Evolutionary conservation across 2,888 invertebrate species (phyloP).

Genomic region (Auanema sp.): DNA sequence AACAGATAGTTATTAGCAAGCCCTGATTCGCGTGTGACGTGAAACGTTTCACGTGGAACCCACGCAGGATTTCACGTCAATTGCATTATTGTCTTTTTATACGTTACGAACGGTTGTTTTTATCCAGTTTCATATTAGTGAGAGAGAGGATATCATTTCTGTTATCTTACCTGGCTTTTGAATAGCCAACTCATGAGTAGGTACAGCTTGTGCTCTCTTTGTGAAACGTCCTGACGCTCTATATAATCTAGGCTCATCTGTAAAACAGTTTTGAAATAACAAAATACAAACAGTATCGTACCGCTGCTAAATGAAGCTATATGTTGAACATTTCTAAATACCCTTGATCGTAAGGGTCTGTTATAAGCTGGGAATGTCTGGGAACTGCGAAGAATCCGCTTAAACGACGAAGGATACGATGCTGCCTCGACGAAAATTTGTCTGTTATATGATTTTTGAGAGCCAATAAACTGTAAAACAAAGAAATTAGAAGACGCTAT

Average conservation of each 20-base stretch:
- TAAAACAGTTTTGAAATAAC: slow-evolving; percentile 6
- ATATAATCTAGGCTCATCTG: slow-evolving; percentile 14
- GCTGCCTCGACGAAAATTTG: no score
- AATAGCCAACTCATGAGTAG: background rate
- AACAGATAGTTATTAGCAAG: background rate
- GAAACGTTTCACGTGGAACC: background rate
- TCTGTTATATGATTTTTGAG: no score
- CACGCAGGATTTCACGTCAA: no score
- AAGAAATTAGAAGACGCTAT: no score
- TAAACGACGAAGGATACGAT: no score
- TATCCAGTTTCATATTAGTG: no score
- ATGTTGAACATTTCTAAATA: slow-evolving; percentile 16
- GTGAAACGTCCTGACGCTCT: slow-evolving; percentile 14
- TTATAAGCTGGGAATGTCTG: slow-evolving; percentile 9
- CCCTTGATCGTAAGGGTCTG: slow-evolving; percentile 12
- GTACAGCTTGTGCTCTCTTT: slow-evolving; percentile 19
- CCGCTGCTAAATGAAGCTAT: slow-evolving; percentile 8
- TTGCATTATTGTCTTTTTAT: no score
- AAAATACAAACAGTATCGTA: background rate
- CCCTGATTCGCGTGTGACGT: background rate
- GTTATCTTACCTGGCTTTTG: no score
- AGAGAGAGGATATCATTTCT: no score
- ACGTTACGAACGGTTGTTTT: no score
- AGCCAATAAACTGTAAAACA: no score
- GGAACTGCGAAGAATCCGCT: background rate